A percentile compares a stretch with the other conserved stretches of the same genome.
These are phyloP conservation scores for Clarias pachynema DNA, from an alignment of 2,797 vertebrate species.

Conservation along the genomic window DNA sequence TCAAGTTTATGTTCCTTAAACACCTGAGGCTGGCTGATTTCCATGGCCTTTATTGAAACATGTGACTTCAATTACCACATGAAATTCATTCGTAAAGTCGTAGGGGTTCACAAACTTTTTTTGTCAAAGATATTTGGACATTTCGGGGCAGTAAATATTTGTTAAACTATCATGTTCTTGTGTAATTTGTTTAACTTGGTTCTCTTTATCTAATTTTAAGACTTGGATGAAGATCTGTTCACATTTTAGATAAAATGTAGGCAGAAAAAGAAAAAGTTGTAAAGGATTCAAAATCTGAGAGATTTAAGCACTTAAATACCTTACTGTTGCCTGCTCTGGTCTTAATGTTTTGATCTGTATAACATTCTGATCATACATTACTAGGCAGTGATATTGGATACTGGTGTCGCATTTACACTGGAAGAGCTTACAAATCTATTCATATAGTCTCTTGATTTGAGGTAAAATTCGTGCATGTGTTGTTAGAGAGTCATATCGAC, in stretches of 20 bases:
- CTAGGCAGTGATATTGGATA: neutral
- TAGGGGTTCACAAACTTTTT: neutral
- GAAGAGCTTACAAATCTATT: neutral
- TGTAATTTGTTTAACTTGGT: neutral
- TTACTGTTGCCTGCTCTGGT: neutral
- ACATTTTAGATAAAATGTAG: neutral
- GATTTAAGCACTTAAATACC: neutral
- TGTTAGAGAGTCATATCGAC: constrained; percentile 14
- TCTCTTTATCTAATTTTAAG: neutral
- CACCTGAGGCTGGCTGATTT: neutral
- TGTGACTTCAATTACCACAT: neutral
- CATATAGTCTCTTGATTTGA: neutral
- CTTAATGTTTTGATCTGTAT: neutral
- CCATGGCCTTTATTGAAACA: neutral
- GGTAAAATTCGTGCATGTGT: constrained; percentile 13
- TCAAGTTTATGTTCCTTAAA: neutral
- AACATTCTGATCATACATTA: neutral
- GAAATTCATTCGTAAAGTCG: neutral
- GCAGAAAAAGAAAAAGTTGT: neutral
- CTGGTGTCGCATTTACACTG: neutral
- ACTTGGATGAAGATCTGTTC: neutral
- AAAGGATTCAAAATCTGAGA: neutral
- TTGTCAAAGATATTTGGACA: neutral
- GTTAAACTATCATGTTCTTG: neutral
- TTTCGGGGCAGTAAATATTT: neutral